Base-by-base conservation (phyloP, 2,113 vertebrate genomes). In the Holacanthus passer region DNA sequence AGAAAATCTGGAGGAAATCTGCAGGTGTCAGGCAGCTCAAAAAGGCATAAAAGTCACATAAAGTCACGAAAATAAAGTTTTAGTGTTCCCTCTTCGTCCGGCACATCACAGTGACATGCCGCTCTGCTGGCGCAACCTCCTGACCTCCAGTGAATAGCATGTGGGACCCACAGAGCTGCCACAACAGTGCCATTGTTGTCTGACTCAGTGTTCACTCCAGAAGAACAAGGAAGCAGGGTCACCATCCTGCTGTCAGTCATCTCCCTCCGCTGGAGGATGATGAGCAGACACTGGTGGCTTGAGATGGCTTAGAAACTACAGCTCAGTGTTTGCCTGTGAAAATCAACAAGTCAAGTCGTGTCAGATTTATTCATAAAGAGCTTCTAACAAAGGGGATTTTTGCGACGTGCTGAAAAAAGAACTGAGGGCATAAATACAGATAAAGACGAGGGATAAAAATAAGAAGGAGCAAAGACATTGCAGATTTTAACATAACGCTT, bases 241-340 rank as follows among this genome's bases (percentile, higher is more conserved):
- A 78, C 62, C 74, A 17, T 79, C 73, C 81, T 35, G 82, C 86
- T 87, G 90, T 89, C 92, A 92, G 60, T 88, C 81, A 87, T 87
- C 56, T 72, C 24, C 24, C 59, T 43, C 48, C 1, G 16, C 70
- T 58, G 72, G 66, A 84, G 66, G 68, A 83, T 82, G 88, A 88
- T 53, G 84, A 88, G 76, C 71, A 74, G 78, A 19, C 80, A 14
- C 75, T 45, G 53, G 72, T 56, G 88, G 79, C 55, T 87, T 39
- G 48, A 81, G 73, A 67, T 2, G 45, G 39, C 81, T 83, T 43
- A 45, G 31, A 83, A 78, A 84, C 72, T 52, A 35, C 24, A 73
- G 75, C 82, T 83, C 50, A 14, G 75, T 67, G 70, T 75, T 82
- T 60, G 74, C 37, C 69, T 64, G 50, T 48, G 47, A 76, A 79